These are phyloP conservation scores for Drosophila melanosoma DNA, from an alignment of 2,888 invertebrate genomes.

Conservation along the genomic window DNA sequence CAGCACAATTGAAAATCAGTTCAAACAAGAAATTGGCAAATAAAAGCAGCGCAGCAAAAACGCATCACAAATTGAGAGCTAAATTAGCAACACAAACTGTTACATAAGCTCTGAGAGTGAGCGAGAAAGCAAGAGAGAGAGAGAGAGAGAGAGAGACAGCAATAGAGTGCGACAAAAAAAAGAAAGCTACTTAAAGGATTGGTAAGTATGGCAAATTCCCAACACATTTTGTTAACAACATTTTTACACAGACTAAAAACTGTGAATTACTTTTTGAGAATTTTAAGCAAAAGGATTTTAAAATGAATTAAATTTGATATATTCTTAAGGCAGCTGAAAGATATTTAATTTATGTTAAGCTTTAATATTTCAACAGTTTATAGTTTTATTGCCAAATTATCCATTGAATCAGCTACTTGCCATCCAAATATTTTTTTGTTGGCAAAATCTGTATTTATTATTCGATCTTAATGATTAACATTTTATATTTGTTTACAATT, in stretches of 20 bases:
- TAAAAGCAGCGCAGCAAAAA: conserved; percentile 8
- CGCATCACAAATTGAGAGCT: conserved; percentile 22
- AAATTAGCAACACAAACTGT: conserved; percentile 19
- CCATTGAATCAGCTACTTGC: neutral
- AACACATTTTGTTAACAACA: neutral
- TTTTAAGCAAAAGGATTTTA: neutral
- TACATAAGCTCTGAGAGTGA: conserved; percentile 37
- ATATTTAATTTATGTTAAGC: neutral
- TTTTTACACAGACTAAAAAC: neutral
- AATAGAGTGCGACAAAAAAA: neutral
- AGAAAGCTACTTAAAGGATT: conserved; percentile 28
- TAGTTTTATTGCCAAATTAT: neutral
- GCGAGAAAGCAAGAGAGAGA: neutral
- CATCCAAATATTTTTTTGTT: neutral
- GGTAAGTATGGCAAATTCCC: conserved; percentile 17
- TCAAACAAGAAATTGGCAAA: conserved; percentile 49
- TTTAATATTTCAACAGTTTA: neutral
- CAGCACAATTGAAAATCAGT: conserved; percentile 40
- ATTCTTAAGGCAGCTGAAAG: neutral
- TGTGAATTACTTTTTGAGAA: neutral
- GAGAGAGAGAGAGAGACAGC: neutral
- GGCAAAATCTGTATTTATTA: neutral
- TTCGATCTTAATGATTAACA: neutral
- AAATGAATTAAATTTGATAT: neutral
- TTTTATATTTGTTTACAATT: neutral